Base-by-base conservation (phyloP, 1,140 invertebrate genomes). In the Hypsibius dujardini region DNA sequence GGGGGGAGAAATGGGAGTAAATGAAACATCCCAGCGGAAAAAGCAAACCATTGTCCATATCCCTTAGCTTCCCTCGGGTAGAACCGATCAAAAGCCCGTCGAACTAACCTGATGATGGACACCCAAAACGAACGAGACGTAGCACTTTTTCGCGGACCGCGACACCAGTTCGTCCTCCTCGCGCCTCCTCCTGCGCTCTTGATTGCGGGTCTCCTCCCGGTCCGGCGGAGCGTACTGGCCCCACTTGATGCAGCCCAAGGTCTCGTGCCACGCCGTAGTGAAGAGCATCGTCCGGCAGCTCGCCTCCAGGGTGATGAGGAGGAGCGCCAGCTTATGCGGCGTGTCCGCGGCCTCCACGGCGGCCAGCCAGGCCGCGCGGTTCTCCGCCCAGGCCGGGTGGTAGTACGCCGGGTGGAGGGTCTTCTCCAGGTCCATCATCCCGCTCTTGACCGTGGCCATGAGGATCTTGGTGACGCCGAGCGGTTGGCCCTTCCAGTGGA, bases 211-310 rank as follows among this genome's bases (percentile, higher is more conserved):
- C 76, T 96, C 93, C 78, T 98, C 94, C 28, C 91, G 83, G 75
- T 96, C 93, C 1, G 85, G 75, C 1, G 88, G 87, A 1, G 91
- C n/a, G 42, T 47, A 72, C 67, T 72, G 40, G 45, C 72, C 73
- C 78, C 75, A 72, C 89, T 88, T 47, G 46, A 42, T 56, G 72
- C 73, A 73, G 79, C 79, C 79, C 14, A 96, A 81, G 75, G 90
- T 87, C 77, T 98, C 94, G 77, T 90, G 88, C 93, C 93, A 98
- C 1, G 94, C 90, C 74, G 87, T 86, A 28, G 92, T 89, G 79
- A 93, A 93, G 0, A 95, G 86, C 0, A 90, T 89, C 59, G 87
- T 89, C 81, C 95, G 95, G 12, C 96, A 88, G 72, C 90, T 92
- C 1, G 89, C 86, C 78, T 88, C 88, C 1, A 96, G 81, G 1